These are phyloP conservation scores for Nymphalis c-album DNA, from an alignment of 2,888 invertebrate genomes.

Conservation along the genomic window DNA sequence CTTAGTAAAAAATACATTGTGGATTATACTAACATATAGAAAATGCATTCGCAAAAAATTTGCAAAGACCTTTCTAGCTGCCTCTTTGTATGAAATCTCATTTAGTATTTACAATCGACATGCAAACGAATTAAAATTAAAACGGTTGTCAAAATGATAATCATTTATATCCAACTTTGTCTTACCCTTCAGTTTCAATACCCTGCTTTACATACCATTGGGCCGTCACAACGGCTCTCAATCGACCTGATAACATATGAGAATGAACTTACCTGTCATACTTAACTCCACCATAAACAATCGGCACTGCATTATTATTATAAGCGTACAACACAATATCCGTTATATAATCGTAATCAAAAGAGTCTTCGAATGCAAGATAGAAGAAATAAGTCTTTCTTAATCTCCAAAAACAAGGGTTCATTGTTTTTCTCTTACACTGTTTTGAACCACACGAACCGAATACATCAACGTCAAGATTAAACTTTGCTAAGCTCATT, in stretches of 20 bases:
- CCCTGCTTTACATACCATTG: no score
- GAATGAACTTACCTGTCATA: conserved; percentile 73
- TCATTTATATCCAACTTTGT: no score
- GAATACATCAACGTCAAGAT: conserved; percentile 74
- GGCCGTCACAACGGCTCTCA: no score
- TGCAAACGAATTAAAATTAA: no score
- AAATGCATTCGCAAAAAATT: no score
- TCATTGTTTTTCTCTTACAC: conserved; percentile 55
- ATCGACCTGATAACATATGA: background rate
- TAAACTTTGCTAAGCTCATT: conserved; percentile 62
- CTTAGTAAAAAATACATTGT: no score
- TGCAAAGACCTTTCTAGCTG: no score
- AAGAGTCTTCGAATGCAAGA: conserved; percentile 86
- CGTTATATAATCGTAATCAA: conserved; percentile 76
- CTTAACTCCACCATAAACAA: conserved; percentile 84
- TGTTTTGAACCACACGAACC: conserved; percentile 73
- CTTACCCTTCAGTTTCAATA: no score
- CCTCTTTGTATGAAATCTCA: no score
- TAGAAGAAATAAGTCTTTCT: conserved; percentile 86
- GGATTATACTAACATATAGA: no score
- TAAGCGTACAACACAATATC: conserved; percentile 77
- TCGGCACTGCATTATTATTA: conserved; percentile 83
- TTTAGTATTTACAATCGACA: no score
- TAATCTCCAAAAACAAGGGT: conserved; percentile 61
- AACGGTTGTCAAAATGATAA: no score